These are phyloP conservation scores for Acipenser oxyrinchus DNA, from an alignment of 2,797 vertebrate species.

Conservation along the genomic window DNA sequence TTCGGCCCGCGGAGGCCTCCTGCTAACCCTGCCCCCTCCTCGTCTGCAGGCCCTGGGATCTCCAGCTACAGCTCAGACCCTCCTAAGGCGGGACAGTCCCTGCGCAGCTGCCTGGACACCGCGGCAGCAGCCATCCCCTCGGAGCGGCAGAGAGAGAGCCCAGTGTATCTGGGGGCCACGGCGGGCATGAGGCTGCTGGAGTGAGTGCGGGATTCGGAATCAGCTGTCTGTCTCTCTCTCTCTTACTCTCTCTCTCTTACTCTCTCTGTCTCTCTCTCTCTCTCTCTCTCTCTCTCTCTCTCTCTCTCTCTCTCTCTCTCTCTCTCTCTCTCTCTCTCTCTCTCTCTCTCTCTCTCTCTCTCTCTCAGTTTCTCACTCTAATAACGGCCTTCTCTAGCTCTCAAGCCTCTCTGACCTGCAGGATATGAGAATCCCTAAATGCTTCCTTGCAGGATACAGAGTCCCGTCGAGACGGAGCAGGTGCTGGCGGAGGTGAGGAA, in stretches of 20 bases:
- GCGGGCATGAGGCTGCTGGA: slow-evolving; percentile 73
- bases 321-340: no score
- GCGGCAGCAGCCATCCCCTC: slow-evolving; percentile 57
- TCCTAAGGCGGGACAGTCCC: slow-evolving; percentile 52
- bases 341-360: neutral
- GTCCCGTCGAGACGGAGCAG: slow-evolving; percentile 32
- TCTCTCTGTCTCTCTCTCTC: no score
- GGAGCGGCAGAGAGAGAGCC: slow-evolving; percentile 50
- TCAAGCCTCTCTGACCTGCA: neutral
- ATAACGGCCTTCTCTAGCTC: no score
- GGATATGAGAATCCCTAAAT: neutral
- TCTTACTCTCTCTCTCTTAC: no score
- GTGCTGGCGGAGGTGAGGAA: slow-evolving; percentile 58
- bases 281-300: no score
- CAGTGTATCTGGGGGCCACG: slow-evolving; percentile 75
- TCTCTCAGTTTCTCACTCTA: no score
- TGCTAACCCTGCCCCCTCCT: neutral
- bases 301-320: no score
- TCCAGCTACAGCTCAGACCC: slow-evolving; percentile 60
- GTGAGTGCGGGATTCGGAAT: slow-evolving; percentile 34
- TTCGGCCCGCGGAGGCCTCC: neutral
- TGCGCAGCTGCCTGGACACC: slow-evolving; percentile 60
- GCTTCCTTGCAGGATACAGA: slow-evolving; percentile 38
- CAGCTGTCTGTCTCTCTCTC: no score
- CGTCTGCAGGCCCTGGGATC: slow-evolving; percentile 63